Evolutionary conservation across 1,140 invertebrate genomes (phyloP).

Genomic region (Antheraea pernyi): DNA sequence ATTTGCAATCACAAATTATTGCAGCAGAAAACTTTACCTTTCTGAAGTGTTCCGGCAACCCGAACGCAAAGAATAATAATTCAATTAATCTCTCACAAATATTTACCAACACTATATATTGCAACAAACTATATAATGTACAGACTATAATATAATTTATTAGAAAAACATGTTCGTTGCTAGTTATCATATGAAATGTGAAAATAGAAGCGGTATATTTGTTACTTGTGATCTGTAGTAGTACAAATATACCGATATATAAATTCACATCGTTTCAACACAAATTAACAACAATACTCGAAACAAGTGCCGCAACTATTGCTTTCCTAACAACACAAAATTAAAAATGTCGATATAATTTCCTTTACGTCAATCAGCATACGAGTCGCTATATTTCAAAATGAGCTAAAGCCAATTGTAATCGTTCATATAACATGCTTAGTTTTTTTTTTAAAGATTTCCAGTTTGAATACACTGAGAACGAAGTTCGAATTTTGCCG

Average conservation of each 20-base stretch:
- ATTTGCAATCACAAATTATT: conserved; percentile 61
- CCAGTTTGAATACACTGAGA: no score
- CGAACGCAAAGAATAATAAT: background rate
- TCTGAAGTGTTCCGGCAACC: background rate
- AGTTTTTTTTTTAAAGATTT: no score
- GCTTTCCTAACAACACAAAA: background rate
- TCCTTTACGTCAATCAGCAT: background rate
- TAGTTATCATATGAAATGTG: background rate
- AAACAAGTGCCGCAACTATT: background rate
- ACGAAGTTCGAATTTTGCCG: no score
- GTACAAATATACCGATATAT: no score
- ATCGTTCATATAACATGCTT: no score
- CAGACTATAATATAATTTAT: background rate
- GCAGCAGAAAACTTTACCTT: conserved; percentile 12
- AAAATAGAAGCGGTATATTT: background rate
- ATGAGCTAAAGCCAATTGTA: no score
- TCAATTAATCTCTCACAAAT: background rate
- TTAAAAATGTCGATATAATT: background rate
- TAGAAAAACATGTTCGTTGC: conserved; percentile 6
- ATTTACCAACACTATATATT: background rate
- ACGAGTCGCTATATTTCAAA: no score
- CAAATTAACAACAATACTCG: background rate
- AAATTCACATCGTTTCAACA: no score
- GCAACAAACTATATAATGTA: background rate
- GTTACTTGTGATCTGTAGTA: no score